Percentiles rank a stretch among this genome's conserved stretches.
Evolutionary conservation across 2,888 invertebrate genomes (phyloP).

Genomic region (Rhynchonema sp.): DNA sequence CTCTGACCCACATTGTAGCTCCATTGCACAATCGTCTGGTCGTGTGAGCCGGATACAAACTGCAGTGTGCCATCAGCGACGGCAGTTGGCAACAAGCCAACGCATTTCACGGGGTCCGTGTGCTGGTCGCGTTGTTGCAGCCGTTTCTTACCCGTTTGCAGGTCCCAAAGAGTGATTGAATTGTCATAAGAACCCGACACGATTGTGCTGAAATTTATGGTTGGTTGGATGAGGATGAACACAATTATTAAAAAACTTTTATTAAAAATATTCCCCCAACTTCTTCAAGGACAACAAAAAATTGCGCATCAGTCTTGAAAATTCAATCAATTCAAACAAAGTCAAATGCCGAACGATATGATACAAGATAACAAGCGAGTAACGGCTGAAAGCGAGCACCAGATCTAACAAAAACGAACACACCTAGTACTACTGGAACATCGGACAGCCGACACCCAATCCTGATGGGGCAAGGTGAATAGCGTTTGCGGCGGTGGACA

Average conservation of each 20-base stretch:
- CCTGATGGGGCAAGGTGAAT: conserved; percentile 1
- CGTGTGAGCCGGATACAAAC: conserved; percentile 14
- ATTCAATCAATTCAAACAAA: too few species aligned
- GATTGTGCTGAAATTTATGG: neutral
- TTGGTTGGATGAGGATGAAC: too few species aligned
- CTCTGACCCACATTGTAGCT: neutral
- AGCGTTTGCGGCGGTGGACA: neutral
- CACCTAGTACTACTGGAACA: too few species aligned
- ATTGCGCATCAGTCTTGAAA: too few species aligned
- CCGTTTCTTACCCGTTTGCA: neutral
- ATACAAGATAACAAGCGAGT: too few species aligned
- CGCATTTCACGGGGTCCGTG: conserved; percentile 4
- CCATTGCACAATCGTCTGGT: conserved; percentile 12
- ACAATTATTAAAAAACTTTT: too few species aligned
- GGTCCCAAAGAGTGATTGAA: neutral
- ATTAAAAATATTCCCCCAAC: too few species aligned
- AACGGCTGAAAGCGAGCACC: too few species aligned
- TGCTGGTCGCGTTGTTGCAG: neutral
- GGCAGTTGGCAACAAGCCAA: neutral
- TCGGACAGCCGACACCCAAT: too few species aligned
- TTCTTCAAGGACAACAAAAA: too few species aligned
- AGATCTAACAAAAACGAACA: too few species aligned
- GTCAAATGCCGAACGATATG: too few species aligned
- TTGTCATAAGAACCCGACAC: conserved; percentile 3
- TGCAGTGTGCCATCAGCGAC: neutral